Percentiles rank a stretch among this genome's conserved stretches.
Conservation (phyloP, 2,888 invertebrate species). For the Hirudinaria manillensis region DNA sequence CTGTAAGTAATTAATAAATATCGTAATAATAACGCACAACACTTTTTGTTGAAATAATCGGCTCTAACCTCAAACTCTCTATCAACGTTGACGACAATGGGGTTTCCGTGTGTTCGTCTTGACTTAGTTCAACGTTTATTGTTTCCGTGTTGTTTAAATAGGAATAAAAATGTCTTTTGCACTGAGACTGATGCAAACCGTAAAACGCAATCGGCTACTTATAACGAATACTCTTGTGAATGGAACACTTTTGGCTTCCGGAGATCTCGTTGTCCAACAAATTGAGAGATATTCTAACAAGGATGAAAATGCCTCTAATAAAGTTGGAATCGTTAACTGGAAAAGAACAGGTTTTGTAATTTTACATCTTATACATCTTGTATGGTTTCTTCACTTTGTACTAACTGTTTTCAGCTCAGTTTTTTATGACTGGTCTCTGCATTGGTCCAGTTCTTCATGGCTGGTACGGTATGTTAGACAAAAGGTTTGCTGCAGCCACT, state of each 20-base stretch:
- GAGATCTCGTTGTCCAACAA: conserved; percentile 23
- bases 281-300: conserved; percentile 13
- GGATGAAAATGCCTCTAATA: not conserved
- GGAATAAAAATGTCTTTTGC: too few species aligned
- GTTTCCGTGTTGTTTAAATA: too few species aligned
- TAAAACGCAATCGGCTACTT: not conserved
- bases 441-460: conserved; percentile 28
- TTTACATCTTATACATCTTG: too few species aligned
- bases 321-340: conserved; percentile 18
- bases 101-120: too few species aligned
- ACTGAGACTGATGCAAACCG: too few species aligned
- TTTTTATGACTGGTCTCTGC: conserved; percentile 25
- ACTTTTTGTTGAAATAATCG: too few species aligned
- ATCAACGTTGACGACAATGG: too few species aligned
- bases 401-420: not conserved
- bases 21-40: too few species aligned
- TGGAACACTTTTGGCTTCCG: conserved; percentile 27
- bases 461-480: conserved; percentile 30
- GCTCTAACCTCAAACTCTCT: too few species aligned
- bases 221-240: conserved; percentile 27
- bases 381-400: too few species aligned
- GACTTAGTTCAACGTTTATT: too few species aligned
- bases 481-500: conserved; percentile 4
- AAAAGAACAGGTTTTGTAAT: conserved; percentile 5
- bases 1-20: too few species aligned